phyloP scores from a whole-genome alignment of 2,113 vertebrate genomes.

The Prinia subflava region DNA sequence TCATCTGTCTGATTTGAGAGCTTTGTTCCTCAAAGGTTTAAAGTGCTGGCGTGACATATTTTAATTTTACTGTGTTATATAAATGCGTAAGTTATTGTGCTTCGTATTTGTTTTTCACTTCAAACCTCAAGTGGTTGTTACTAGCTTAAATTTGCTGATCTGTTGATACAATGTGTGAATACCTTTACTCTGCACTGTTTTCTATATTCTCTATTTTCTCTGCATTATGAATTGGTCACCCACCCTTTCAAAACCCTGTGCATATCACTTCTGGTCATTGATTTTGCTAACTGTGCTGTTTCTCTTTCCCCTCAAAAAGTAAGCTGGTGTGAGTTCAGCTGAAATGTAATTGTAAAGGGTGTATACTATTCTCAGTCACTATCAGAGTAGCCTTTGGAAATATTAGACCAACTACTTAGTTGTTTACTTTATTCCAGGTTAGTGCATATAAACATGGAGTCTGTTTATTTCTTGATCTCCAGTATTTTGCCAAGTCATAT shows the following conservation, averaged over 20 bases:
- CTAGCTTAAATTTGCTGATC: background rate
- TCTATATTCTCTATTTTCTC: background rate
- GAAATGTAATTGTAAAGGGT: background rate
- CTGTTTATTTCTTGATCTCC: background rate
- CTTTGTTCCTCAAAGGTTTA: rapidly evolving
- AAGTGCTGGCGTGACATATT: background rate
- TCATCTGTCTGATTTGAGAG: background rate
- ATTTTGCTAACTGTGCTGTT: background rate
- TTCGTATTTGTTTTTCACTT: background rate
- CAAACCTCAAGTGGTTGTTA: background rate
- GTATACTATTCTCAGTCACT: background rate
- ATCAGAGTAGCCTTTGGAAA: background rate
- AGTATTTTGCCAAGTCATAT: background rate
- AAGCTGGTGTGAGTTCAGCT: background rate
- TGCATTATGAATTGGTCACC: background rate
- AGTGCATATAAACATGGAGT: background rate
- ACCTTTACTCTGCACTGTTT: background rate
- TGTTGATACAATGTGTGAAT: background rate
- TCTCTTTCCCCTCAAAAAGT: background rate
- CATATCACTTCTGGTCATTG: background rate
- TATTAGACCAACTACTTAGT: background rate
- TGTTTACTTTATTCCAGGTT: background rate
- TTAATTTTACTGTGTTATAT: background rate
- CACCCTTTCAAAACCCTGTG: background rate
- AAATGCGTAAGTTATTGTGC: rapidly evolving